A percentile compares a stretch with the other conserved stretches of the same genome.
These are phyloP conservation scores for Phytoseiulus persimilis DNA, from an alignment of 2,888 invertebrate genomes.

Conservation along the genomic window DNA sequence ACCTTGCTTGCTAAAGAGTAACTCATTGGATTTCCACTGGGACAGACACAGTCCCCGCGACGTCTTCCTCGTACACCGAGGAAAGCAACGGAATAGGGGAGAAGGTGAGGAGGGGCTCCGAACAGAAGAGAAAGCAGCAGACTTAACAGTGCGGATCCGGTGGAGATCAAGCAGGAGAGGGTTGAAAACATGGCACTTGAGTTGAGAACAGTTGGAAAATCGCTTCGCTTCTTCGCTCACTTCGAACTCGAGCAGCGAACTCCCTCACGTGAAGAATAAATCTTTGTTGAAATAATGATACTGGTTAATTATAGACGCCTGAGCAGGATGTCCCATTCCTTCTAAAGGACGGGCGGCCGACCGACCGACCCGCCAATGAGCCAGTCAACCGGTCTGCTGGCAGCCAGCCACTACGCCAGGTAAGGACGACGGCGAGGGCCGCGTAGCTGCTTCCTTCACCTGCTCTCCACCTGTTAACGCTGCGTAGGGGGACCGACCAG, in stretches of 20 bases:
- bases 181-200: conserved; percentile 5
- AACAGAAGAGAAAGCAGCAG: neutral
- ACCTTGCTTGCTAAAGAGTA: neutral
- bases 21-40: neutral
- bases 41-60: conserved; percentile 14
- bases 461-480: neutral
- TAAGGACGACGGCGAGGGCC: neutral
- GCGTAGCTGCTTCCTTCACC: neutral
- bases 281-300: conserved; percentile 38
- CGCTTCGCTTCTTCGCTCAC: conserved; percentile 12
- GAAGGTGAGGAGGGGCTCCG: neutral
- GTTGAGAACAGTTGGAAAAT: conserved; percentile 5
- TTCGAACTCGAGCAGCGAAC: neutral
- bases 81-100: neutral
- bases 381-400: neutral
- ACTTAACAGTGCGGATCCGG: neutral
- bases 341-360: neutral
- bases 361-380: neutral
- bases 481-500: neutral
- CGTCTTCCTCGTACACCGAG: neutral
- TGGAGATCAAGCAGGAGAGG: conserved; percentile 15
- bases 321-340: neutral
- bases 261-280: conserved; percentile 37
- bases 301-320: conserved; percentile 30
- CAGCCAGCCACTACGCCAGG: neutral